Conservation (phyloP, 2,888 invertebrate genomes). For the Platynereis dumerilii region DNA sequence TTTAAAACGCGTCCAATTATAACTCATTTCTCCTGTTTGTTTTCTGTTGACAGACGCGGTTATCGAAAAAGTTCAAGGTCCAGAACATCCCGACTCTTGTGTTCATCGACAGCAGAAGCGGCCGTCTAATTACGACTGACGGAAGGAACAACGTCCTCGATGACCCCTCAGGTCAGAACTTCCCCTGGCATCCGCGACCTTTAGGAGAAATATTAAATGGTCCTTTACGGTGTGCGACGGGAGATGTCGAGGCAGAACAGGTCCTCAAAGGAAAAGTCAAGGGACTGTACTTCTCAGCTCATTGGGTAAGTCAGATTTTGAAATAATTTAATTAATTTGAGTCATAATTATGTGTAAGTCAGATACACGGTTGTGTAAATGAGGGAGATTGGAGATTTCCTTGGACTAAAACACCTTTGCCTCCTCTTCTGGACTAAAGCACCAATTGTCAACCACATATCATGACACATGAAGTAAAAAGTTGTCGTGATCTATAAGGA, state of each 20-base stretch:
- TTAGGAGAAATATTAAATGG: conserved; percentile 62
- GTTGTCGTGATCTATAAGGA: too few species aligned
- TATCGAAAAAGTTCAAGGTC: conserved; percentile 79
- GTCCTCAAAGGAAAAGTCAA: conserved; percentile 69
- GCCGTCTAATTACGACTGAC: conserved; percentile 72
- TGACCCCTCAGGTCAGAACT: conserved; percentile 73
- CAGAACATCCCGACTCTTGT: conserved; percentile 80
- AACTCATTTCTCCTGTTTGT: too few species aligned
- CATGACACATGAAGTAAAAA: too few species aligned
- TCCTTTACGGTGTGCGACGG: conserved; percentile 8
- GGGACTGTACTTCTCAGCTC: conserved; percentile 86
- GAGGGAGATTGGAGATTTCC: too few species aligned
- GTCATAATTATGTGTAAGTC: too few species aligned
- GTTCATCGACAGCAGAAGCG: conserved; percentile 72
- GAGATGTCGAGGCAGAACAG: conserved; percentile 46
- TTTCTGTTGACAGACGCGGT: conserved; percentile 69
- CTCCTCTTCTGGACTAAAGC: too few species aligned
- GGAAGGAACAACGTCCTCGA: conserved; percentile 74
- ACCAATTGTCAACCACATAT: too few species aligned
- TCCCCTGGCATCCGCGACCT: conserved; percentile 82
- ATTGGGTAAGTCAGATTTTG: conserved; percentile 74
- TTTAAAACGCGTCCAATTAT: too few species aligned
- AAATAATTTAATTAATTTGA: not conserved
- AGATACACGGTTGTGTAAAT: too few species aligned
- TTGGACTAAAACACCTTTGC: too few species aligned